These are phyloP conservation scores for Australoheros facetus DNA, from an alignment of 2,797 vertebrate genomes.

Conservation along the genomic window DNA sequence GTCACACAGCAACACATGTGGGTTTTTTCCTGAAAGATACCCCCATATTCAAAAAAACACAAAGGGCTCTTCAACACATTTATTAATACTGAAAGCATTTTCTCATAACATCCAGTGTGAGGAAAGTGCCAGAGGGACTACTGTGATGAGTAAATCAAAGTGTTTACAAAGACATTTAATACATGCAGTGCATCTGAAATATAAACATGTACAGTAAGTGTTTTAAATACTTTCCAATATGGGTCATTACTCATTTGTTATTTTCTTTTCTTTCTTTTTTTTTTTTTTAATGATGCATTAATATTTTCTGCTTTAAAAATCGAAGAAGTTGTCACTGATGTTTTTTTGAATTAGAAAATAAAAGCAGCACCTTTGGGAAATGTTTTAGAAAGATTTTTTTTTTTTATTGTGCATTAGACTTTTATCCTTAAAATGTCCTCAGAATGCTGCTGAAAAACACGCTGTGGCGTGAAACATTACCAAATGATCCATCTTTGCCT, in stretches of 20 bases:
- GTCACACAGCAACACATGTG: background rate
- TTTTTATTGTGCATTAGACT: too few relatives aligned
- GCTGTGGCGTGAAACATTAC: too few relatives aligned
- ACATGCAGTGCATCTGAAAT: background rate
- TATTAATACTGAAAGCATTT: slow-evolving; percentile 7
- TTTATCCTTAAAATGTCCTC: accelerated
- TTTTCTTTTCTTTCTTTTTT: background rate
- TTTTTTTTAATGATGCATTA: background rate
- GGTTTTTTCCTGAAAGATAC: background rate
- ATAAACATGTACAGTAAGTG: background rate
- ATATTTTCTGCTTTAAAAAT: background rate
- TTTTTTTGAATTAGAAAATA: background rate
- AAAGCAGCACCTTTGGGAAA: background rate
- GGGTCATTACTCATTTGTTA: background rate
- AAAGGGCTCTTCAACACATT: background rate
- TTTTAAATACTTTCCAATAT: background rate
- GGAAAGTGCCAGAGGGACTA: background rate
- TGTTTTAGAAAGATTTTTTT: background rate
- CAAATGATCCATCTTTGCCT: background rate
- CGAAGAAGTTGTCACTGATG: background rate
- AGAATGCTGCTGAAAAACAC: too few relatives aligned
- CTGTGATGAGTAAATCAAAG: slow-evolving; percentile 2
- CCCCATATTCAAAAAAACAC: background rate
- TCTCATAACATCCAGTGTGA: background rate
- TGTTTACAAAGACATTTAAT: background rate